Evolutionary conservation across 64 coral and sea anemone genomes (phyloP).

Genomic region (Pocillopora verrucosa): DNA sequence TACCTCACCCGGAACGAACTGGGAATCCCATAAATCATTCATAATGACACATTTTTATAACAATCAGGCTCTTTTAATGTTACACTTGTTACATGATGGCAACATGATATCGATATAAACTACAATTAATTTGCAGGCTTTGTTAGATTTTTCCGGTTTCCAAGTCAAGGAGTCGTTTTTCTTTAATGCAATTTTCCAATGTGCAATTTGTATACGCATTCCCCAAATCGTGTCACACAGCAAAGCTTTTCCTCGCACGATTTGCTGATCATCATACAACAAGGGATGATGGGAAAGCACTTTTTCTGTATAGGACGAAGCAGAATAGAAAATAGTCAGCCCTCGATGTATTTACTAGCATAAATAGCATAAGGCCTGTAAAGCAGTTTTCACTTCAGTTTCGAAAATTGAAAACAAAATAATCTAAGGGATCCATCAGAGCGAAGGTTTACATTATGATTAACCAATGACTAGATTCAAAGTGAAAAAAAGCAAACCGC

Average conservation of each 20-base stretch:
- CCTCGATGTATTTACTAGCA: not conserved
- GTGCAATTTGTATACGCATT: not conserved
- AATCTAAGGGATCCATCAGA: too few relatives aligned
- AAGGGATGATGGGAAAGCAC: not conserved
- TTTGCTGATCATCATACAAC: not conserved
- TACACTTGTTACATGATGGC: not conserved
- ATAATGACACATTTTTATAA: not conserved
- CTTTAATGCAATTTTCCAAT: not conserved
- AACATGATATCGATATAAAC: conserved; percentile 28
- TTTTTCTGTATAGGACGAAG: not conserved
- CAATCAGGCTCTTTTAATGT: conserved; percentile 22
- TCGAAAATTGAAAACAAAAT: not conserved
- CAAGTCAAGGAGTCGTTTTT: not conserved
- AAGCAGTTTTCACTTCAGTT: not conserved
- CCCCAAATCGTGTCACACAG: not conserved
- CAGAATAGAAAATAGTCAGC: not conserved
- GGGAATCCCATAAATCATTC: not conserved
- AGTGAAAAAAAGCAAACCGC: too few relatives aligned
- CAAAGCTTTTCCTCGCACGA: conserved; percentile 6
- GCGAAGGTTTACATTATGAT: too few relatives aligned
- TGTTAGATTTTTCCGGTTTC: not conserved
- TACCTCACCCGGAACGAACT: too few relatives aligned
- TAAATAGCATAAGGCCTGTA: too few relatives aligned
- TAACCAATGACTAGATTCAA: too few relatives aligned
- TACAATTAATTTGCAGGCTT: not conserved